Evolutionary conservation across 2,888 invertebrate genomes (phyloP), one percentile per base, ranked within the genome.

Genomic region (Eristalinus sepulchralis): DNA sequence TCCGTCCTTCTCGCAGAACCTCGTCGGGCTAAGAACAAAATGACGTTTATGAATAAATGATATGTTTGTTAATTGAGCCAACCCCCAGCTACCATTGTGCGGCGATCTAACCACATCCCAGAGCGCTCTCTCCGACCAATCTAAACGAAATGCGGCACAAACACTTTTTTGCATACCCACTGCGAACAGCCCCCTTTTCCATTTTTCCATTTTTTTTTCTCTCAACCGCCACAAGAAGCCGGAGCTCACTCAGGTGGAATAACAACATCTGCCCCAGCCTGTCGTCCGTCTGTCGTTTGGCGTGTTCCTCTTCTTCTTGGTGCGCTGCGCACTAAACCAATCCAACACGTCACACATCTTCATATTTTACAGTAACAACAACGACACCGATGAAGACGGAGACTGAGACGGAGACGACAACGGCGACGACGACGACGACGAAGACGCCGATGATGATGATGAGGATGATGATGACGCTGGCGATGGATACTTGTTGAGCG

Each of bases 221-320:
- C 57, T 22, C 39, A 39, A 62, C 47, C 33, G 64, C 53, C 77
- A 33, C 78, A 86, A 83, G 86, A 86, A 86, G 82, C 66, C 75
- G 22, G 55, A 59, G 39, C 59, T 75, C 62, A 79, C 22, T 83
- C 83, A 86, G 78, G 75, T 83, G 86, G 83, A 86, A 86, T 86
- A 86, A 86, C 83, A 86, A 83, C 86, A 83, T 86, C 78, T 83
- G 78, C 86, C 53, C 64, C 47, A 34, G 77, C 89, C 88, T 89
- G 91, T 91, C 71, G 64, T 66, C 70, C 57, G 77, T 66, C 76
- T 57, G 80, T 83, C 67, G 78, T 78, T 71, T 70, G 77, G 68
- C 75, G 55, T 79, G 76, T 85, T 85, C 75, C 34, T 90, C 89
- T 89, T 90, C 88, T 88, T 89, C 89, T 88, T 88, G 57, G 55